Evolutionary conservation across 2,888 invertebrate genomes (phyloP).

Genomic region (Meta bourneti): DNA sequence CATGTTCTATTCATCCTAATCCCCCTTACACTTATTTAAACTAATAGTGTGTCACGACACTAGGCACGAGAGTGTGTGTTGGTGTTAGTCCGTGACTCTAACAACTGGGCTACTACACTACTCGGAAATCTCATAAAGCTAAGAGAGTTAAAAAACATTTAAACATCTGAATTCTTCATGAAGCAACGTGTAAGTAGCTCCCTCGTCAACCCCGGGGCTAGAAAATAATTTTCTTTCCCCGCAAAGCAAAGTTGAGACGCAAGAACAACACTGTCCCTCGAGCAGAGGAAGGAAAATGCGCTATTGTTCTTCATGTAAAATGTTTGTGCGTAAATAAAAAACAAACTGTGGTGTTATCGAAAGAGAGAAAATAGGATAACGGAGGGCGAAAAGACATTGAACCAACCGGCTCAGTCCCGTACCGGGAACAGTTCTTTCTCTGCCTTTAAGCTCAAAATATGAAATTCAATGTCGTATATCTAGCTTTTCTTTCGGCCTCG

Average conservation of each 20-base stretch:
- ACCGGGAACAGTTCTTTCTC: background rate
- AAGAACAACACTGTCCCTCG: background rate
- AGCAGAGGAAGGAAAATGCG: background rate
- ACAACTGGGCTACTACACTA: no score
- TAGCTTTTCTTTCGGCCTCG: background rate
- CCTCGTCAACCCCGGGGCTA: background rate
- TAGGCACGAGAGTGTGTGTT: no score
- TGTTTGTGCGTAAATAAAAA: background rate
- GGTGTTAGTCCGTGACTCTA: no score
- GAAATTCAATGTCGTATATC: background rate
- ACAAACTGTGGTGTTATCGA: background rate
- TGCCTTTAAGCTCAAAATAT: background rate
- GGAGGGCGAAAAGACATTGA: background rate
- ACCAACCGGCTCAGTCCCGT: background rate
- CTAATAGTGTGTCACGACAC: no score
- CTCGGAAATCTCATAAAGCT: no score
- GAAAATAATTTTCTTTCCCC: background rate
- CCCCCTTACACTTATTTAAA: no score
- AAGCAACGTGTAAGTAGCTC: background rate
- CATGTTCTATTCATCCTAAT: no score
- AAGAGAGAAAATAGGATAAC: background rate
- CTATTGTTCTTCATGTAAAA: background rate
- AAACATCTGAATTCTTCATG: background rate
- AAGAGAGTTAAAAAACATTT: background rate
- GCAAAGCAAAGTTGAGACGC: background rate